A percentile compares a stretch with the other conserved stretches of the same genome.
phyloP scores from a whole-genome alignment of 2,888 invertebrate species.

The Argynnis bischoffii region DNA sequence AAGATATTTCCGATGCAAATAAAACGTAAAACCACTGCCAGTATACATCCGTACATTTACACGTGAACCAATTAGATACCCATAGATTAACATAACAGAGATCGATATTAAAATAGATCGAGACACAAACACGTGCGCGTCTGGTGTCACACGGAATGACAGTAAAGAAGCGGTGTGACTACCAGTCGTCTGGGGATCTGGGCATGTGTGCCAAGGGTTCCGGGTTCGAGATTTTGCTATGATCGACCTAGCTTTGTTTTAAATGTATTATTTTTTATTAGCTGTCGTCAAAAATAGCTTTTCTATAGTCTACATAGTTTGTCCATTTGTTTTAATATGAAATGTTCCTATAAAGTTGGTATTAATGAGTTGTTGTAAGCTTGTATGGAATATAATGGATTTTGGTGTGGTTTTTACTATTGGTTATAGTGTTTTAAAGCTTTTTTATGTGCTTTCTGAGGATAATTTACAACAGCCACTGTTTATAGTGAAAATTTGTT shows the following conservation, averaged over 20 bases:
- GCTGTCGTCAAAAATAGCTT: background rate
- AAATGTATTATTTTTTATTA: conserved; percentile 5
- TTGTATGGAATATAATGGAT: too few species aligned
- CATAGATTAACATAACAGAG: conserved; percentile 21
- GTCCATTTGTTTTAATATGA: background rate
- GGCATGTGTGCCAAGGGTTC: conserved; percentile 32
- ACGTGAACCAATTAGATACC: too few species aligned
- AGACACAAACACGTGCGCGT: conserved; percentile 34
- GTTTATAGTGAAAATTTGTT: too few species aligned
- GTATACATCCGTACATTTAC: too few species aligned
- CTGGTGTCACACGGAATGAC: conserved; percentile 35
- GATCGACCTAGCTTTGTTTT: background rate
- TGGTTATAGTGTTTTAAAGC: too few species aligned
- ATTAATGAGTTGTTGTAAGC: too few species aligned
- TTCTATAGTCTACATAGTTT: background rate
- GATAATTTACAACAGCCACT: too few species aligned
- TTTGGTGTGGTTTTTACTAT: too few species aligned
- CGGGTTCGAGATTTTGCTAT: conserved; percentile 25
- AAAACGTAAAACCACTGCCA: too few species aligned
- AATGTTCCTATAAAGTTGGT: too few species aligned
- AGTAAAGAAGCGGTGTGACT: conserved; percentile 32
- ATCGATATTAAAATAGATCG: conserved; percentile 34
- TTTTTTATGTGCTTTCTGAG: too few species aligned
- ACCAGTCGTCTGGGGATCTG: conserved; percentile 30
- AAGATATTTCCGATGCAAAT: too few species aligned